Conservation (phyloP, 2,113 vertebrate species). For the Melanerpes aurifrons region DNA sequence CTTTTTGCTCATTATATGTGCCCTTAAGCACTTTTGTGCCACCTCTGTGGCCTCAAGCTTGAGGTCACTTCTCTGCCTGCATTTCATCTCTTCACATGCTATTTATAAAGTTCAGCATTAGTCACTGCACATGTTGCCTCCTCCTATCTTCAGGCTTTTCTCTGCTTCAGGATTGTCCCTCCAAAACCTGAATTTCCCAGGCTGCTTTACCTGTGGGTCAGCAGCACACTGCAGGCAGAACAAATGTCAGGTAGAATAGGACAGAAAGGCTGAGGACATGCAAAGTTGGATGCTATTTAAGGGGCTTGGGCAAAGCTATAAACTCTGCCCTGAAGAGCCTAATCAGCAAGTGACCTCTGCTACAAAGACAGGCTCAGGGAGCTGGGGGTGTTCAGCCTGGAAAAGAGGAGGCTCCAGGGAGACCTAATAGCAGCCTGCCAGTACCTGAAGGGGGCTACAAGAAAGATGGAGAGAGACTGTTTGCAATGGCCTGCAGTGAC, state of each 20-base stretch:
- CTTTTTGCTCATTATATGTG: accelerated
- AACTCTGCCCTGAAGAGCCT: neutral
- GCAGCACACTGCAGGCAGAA: neutral
- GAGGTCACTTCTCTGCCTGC: neutral
- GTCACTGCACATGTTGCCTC: neutral
- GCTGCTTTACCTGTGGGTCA: neutral
- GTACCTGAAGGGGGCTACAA: too few relatives aligned
- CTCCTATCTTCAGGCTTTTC: neutral
- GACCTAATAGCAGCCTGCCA: too few relatives aligned
- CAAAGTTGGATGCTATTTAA: neutral
- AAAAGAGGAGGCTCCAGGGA: too few relatives aligned
- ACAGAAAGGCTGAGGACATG: accelerated
- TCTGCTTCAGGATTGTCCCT: neutral
- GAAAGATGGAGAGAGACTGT: too few relatives aligned
- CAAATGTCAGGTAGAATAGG: neutral
- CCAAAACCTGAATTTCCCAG: neutral
- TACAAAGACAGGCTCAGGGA: too few relatives aligned
- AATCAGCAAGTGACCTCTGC: neutral
- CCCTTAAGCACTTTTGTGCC: neutral
- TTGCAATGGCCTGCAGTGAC: too few relatives aligned
- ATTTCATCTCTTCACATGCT: neutral
- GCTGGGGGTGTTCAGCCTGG: too few relatives aligned
- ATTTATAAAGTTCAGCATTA: neutral
- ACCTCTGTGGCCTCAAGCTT: accelerated
- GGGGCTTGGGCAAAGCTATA: neutral